Evolutionary conservation across 1,140 invertebrate genomes (phyloP).

Genomic region (Drosophila lacteicornis): DNA sequence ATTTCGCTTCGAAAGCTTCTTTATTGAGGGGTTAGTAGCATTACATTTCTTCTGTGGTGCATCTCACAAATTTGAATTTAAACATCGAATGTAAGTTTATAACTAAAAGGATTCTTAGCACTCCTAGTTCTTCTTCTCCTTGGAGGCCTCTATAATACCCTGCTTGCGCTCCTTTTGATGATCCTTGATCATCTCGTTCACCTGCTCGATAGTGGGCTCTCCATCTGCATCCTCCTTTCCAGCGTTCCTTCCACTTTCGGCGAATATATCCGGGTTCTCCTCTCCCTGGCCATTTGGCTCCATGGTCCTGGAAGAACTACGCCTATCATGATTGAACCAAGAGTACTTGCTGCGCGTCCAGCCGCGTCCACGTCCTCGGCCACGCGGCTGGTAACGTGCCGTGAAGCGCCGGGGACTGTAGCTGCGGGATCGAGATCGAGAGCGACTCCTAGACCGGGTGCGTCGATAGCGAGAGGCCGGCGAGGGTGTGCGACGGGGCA

Average conservation of each 20-base stretch:
- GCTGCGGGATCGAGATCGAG: constrained; percentile 70
- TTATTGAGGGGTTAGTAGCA: constrained; percentile 36
- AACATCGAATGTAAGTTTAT: constrained; percentile 34
- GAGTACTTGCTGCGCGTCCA: constrained; percentile 41
- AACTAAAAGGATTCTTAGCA: constrained; percentile 52
- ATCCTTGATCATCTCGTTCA: constrained; percentile 86
- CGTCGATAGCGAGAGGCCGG: constrained; percentile 45
- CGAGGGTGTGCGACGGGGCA: constrained; percentile 51
- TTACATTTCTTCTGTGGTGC: constrained; percentile 18
- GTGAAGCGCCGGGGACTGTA: constrained; percentile 48
- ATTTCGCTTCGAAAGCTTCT: constrained; percentile 62
- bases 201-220: constrained; percentile 84
- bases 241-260: constrained; percentile 28
- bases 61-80: constrained; percentile 34
- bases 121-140: constrained; percentile 67
- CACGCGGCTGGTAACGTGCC: constrained; percentile 19
- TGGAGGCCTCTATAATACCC: constrained; percentile 85
- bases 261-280: constrained; percentile 25
- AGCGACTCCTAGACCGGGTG: constrained; percentile 55
- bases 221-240: constrained; percentile 25
- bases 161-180: constrained; percentile 86
- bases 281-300: constrained; percentile 25
- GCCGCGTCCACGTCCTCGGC: constrained; percentile 49
- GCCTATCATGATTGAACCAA: constrained; percentile 35
- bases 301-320: constrained; percentile 7